Percentiles rank a stretch among this genome's conserved stretches.
phyloP scores from a whole-genome alignment of 2,888 invertebrate genomes.

The Drosophila falleni region DNA sequence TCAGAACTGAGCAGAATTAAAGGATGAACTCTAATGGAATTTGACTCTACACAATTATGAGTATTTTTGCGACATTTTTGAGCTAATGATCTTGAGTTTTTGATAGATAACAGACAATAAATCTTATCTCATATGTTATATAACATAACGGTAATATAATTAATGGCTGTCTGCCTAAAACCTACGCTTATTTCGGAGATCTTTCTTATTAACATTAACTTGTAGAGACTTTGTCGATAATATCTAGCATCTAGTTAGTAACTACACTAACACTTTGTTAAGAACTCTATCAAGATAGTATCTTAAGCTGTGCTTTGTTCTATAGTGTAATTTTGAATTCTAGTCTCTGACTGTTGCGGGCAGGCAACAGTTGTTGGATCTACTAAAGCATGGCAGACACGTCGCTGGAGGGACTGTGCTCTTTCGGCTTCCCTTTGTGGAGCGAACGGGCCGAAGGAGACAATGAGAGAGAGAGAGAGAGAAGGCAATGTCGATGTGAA shows the following conservation, averaged over 20 bases:
- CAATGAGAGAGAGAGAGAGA: constrained; percentile 1
- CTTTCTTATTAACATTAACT: background rate
- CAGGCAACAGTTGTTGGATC: constrained; percentile 41
- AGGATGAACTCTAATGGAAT: background rate
- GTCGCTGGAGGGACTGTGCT: constrained; percentile 61
- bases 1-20: too few species aligned
- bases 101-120: constrained; percentile 7
- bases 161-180: background rate
- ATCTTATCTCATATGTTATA: constrained; percentile 1
- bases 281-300: constrained; percentile 15
- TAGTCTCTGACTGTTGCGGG: constrained; percentile 47
- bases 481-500: constrained; percentile 6
- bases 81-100: background rate
- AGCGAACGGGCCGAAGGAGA: constrained; percentile 30
- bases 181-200: background rate
- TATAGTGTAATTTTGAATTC: constrained; percentile 68
- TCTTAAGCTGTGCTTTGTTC: constrained; percentile 11
- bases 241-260: constrained; percentile 4
- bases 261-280: constrained; percentile 2
- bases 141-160: background rate
- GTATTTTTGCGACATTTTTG: background rate
- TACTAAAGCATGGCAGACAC: constrained; percentile 57
- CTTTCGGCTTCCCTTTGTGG: constrained; percentile 75
- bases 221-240: background rate
- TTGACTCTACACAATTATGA: too few species aligned